Evolutionary conservation across 2,113 vertebrate species (phyloP).

Genomic region (Aplodontia rufa): DNA sequence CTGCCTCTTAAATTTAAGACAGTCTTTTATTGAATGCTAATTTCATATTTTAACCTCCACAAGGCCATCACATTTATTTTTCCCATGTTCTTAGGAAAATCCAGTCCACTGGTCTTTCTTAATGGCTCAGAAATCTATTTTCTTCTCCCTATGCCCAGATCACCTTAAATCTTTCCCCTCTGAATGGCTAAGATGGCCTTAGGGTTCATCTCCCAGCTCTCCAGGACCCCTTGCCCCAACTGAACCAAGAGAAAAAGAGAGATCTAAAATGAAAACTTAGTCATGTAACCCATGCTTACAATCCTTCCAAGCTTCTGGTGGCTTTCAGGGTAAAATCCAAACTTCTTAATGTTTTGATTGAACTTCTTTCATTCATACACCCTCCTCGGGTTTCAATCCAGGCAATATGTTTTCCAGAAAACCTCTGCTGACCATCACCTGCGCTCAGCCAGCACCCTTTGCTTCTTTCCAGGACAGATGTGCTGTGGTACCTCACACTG

Average conservation of each 20-base stretch:
- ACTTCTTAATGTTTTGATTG: slow-evolving; percentile 30
- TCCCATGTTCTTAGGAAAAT: background rate
- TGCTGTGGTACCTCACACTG: background rate
- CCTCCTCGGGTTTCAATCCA: background rate
- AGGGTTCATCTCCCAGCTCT: background rate
- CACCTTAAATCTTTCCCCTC: background rate
- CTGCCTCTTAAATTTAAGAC: background rate
- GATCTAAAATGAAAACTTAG: slow-evolving; percentile 32
- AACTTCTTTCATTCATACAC: background rate
- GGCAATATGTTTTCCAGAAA: background rate
- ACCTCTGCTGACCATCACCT: background rate
- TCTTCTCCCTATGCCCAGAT: background rate
- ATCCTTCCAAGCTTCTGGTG: background rate
- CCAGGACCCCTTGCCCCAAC: background rate
- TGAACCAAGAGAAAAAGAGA: background rate
- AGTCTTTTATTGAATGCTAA: background rate
- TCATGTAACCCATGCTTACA: background rate
- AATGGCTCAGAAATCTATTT: background rate
- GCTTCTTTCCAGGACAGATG: background rate
- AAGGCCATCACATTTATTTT: background rate
- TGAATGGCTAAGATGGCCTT: background rate
- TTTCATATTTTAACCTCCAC: background rate
- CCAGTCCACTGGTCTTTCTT: background rate
- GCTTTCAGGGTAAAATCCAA: slow-evolving; percentile 52
- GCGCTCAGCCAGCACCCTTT: background rate